Evolutionary conservation across 2,888 invertebrate genomes (phyloP), one percentile per base, ranked within the genome.

Genomic region (Papilio protenor): DNA sequence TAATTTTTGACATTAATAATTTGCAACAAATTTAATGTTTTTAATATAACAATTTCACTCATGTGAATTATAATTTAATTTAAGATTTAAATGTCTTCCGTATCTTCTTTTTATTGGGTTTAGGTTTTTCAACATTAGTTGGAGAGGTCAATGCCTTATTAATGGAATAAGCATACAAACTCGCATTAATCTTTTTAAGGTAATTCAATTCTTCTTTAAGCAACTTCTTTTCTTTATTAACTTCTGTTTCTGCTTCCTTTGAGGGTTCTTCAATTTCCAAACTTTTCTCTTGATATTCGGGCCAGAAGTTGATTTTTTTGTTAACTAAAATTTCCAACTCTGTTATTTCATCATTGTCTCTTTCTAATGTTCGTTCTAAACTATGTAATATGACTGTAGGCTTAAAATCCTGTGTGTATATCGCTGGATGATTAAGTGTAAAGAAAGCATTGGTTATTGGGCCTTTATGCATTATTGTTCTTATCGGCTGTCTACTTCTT

Each of bases 381-480:
- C 95, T 96, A 76, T 95, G 95, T 6, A 96, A 85, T 40, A 96
- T 90, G 18, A 96, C 87, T 79, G 89, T 95, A 0, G 96, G 96
- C 80, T 94, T 93, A 61, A 96, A 95, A 73, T 95, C 95, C 75
- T 96, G 95, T 78, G 95, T 92, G 79, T 95, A 96, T 82, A 96
- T 96, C 79, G 96, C 95, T 5, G 95, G 93, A 78, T 95, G 95
- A 52, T 96, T 96, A 1, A 96, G 87, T 0, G 96, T 95, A 85
- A 97, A 96, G 78, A 95, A 95, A 1, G 97, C 95, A 90, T 98
- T 97, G 0, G 96, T 97, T 0, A 98, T 92, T 0, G 96, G 89
- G n/a, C 97, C 97, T 90, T 97, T 97, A 82, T 97, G 97, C 61
- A 95, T 90, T 81, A 98, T 93, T 72, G 95, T 96, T 82, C 96